Base-by-base conservation (phyloP, 2,797 vertebrate species). In the Podargus strigoides region DNA sequence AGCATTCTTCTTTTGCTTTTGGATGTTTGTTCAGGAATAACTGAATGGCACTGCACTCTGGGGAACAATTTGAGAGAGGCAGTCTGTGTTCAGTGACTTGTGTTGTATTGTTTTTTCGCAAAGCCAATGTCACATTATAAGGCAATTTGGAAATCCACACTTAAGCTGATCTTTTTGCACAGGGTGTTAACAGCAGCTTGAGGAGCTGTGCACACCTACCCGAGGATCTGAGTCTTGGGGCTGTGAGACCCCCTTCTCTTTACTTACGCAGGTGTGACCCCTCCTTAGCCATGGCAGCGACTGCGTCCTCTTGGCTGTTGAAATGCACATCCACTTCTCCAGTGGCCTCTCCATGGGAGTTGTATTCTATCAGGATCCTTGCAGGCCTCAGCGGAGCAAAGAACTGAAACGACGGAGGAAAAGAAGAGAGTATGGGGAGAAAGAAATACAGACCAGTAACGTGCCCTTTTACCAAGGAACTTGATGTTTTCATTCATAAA, bases 271-370 rank as follows among this genome's bases (percentile, higher is more conserved):
- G 50, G 27, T 52, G 27, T 15, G 50, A 52, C 28, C 97, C 98
- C 85, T 99, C 98, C 97, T 97, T 98, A 39, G 97, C 98, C 99
- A 99, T 99, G 2, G 99, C 99, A 1, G 96, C 94, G 0, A 97
- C 72, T 0, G 99, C 98, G 0, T 99, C 99, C 79, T 98, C 72
- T 1, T 98, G 98, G 67, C 97, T 97, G 17, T 83, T 50, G 9
- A 99, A 99, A 96, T 98, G 98, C 76, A 99, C 98, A 0, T 98
- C 98, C 0, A 98, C 99, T 87, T 98, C 98, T 10, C 99, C 99
- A 1, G 95, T 98, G 56, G 97, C 97, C 37, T 95, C 97, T 39
- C 99, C 99, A 0, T 79, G 90, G 5, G 98, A 97, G 26, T 98
- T 96, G 27, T 97, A 99, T 80, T 99, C 99, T 18, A 99, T 96